phyloP scores from a whole-genome alignment of 2,113 vertebrate genomes.

The Syrrhaptes paradoxus region DNA sequence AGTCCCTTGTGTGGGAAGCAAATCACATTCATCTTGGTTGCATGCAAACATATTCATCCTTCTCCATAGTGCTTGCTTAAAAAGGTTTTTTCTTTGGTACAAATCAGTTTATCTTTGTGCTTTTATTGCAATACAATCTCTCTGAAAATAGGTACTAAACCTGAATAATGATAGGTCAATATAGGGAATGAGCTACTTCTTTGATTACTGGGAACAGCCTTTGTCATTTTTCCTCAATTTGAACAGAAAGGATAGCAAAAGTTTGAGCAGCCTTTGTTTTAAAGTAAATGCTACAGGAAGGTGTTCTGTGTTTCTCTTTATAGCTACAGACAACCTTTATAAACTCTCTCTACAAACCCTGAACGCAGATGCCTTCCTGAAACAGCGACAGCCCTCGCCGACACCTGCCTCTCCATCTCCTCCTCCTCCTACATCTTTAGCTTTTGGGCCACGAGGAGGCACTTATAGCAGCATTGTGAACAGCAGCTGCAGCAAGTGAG shows the following conservation, averaged over 20 bases:
- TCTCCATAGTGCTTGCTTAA: background rate
- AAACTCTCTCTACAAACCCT: conserved; percentile 96
- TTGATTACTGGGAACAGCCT: background rate
- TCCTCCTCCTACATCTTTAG: conserved; percentile 78
- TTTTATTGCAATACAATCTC: background rate
- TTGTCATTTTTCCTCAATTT: background rate
- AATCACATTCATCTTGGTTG: background rate
- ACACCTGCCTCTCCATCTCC: conserved; percentile 85
- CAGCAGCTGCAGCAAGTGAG: conserved; percentile 75
- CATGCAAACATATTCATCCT: background rate
- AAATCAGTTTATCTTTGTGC: background rate
- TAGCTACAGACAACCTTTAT: conserved; percentile 93
- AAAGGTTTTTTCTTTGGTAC: background rate
- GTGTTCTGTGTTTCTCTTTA: conserved; percentile 41
- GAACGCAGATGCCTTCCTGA: conserved; percentile 94
- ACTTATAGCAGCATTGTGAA: conserved; percentile 94
- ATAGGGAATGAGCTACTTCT: background rate
- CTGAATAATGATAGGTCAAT: background rate
- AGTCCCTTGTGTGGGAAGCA: background rate
- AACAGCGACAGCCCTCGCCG: conserved; percentile 85
- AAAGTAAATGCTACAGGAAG: background rate
- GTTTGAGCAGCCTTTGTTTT: background rate
- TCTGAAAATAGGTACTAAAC: background rate
- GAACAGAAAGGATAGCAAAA: background rate
- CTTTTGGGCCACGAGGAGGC: conserved; percentile 76